A percentile compares a stretch with the other conserved stretches of the same genome.
Conservation (phyloP, 1,140 invertebrate species). For the Mizuhopecten yessoensis region DNA sequence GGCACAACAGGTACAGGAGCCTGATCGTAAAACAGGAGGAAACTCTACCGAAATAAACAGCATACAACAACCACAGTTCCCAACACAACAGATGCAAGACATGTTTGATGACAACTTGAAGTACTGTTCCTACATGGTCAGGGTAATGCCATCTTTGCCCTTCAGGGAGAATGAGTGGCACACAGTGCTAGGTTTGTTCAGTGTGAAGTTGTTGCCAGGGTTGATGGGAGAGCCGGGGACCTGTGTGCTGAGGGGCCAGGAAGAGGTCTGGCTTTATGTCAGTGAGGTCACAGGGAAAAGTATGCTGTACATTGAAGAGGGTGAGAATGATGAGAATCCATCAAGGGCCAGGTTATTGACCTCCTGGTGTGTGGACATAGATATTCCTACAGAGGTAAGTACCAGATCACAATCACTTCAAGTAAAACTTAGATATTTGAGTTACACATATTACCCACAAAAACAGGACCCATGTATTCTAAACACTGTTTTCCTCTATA, state of each 20-base stretch:
- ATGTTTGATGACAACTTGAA: constrained; percentile 63
- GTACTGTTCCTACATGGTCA: constrained; percentile 65
- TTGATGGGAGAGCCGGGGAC: constrained; percentile 19
- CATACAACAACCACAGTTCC: neutral
- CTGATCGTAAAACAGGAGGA: neutral
- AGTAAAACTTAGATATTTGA: neutral
- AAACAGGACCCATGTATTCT: too few relatives aligned
- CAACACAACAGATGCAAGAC: constrained; percentile 12
- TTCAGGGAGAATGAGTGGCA: constrained; percentile 59
- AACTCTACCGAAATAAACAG: neutral
- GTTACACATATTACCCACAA: too few relatives aligned
- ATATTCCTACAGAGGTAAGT: constrained; percentile 52
- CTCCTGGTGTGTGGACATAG: constrained; percentile 64
- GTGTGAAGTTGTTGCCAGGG: constrained; percentile 56
- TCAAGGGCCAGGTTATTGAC: constrained; percentile 54
- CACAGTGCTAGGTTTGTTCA: constrained; percentile 71
- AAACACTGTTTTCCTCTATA: neutral
- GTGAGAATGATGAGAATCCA: constrained; percentile 63
- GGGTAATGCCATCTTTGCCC: constrained; percentile 45
- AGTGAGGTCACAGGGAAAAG: constrained; percentile 67
- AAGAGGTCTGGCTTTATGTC: constrained; percentile 81
- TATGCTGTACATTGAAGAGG: constrained; percentile 81
- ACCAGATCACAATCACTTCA: constrained; percentile 54
- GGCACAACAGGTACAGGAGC: constrained; percentile 3
- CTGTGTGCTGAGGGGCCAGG: constrained; percentile 53